Evolutionary conservation across 2,888 invertebrate genomes (phyloP).

Genomic region (Theodoxus fluviatilis): DNA sequence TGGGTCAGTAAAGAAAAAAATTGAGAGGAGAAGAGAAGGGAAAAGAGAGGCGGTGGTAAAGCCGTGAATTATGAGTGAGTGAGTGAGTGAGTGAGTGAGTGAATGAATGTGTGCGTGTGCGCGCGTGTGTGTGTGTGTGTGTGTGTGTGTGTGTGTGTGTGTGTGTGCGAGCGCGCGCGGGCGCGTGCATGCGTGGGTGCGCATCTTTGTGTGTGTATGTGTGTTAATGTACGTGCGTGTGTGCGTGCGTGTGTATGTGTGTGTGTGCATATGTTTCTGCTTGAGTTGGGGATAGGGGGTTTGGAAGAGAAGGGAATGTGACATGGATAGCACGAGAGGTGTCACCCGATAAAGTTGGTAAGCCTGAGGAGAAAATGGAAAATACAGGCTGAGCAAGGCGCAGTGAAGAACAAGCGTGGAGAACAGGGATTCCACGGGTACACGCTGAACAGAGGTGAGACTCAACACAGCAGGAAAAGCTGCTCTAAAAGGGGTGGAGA

Average conservation of each 20-base stretch:
- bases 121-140: constrained; percentile 9
- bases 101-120: not conserved
- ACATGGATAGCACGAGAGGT: not conserved
- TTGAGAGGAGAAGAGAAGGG: no score
- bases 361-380: no score
- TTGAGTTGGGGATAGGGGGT: not conserved
- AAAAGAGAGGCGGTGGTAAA: no score
- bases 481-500: no score
- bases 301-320: not conserved
- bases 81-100: constrained; percentile 16
- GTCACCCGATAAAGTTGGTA: no score
- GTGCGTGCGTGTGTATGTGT: constrained; percentile 3
- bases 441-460: no score
- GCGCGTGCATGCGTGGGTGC: not conserved
- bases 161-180: not conserved
- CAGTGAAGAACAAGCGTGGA: no score
- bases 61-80: no score
- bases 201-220: constrained; percentile 5
- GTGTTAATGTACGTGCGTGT: constrained; percentile 10
- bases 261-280: not conserved
- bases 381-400: no score
- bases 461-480: no score
- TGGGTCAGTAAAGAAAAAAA: no score
- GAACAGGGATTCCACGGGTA: no score
- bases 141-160: constrained; percentile 16